Base-by-base conservation (phyloP, 2,113 vertebrate genomes). In the Maccullochella peelii region DNA sequence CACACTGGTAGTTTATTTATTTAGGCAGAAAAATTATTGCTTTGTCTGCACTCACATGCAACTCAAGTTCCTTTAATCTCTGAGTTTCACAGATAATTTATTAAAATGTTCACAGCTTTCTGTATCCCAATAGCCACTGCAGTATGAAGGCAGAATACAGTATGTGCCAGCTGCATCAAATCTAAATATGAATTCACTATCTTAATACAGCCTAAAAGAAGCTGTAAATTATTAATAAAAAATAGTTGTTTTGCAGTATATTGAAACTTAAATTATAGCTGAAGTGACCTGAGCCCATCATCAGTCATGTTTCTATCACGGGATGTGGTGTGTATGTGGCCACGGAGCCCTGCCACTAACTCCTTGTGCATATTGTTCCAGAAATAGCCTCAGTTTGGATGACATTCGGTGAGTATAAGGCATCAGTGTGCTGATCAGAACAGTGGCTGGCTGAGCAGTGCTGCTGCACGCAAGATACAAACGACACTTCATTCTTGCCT, bases 301-400 rank as follows among this genome's bases (percentile, higher is more conserved):
- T 58, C 65, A 67, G 71, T 62, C 33, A 23, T 85, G 78, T 91
- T 80, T 85, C 80, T 77, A 42, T 88, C 86, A 54, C 88, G 86
- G 88, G 90, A 84, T 93, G 63, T 87, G 94, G 90, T 88, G 86
- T 92, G 93, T 65, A 92, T 80, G 84, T 91, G 93, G 91, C 91
- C 84, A 52, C 0, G 18, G 21, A 59, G 83, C 87, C 86, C 88
- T 88, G 92, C 90, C 94, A 93, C 87, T 97, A 96, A 97, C 95
- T 94, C 95, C 90, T 86, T 96, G 85, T 97, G 94, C 96, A 96
- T 97, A 92, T 97, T 98, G 95, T 97, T 98, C 94, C 97, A 99
- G 98, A 98, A 97, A 97, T 98, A 99, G 97, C 97, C 95, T 99
- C 95, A 97, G 97, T 97, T 96, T 99, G 97, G 98, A 99, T 97